Evolutionary conservation across 2,797 vertebrate species (phyloP).

Genomic region (Pipistrellus nathusii): DNA sequence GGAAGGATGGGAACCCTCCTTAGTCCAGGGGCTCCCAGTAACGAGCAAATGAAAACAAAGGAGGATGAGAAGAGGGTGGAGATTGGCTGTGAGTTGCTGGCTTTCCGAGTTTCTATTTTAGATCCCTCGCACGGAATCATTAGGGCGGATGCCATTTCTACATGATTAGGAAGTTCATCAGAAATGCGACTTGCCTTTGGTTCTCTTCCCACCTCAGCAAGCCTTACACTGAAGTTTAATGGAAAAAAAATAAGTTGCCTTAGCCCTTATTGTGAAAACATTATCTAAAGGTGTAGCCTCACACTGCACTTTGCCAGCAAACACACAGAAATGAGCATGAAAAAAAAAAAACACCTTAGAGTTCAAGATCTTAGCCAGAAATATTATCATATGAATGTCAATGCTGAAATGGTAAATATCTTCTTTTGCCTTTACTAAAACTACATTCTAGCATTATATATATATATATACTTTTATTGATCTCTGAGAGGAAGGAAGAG

Average conservation of each 20-base stretch:
- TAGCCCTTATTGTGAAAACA: background rate
- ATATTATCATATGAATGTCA: background rate
- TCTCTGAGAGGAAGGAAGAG: too few relatives aligned
- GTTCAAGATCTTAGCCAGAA: background rate
- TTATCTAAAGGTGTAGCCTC: constrained; percentile 9
- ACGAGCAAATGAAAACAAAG: constrained; percentile 51
- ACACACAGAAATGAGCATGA: constrained; percentile 34
- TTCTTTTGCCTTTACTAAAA: background rate
- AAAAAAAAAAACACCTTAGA: background rate
- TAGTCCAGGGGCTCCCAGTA: constrained; percentile 52
- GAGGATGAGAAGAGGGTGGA: constrained; percentile 62
- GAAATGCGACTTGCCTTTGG: background rate
- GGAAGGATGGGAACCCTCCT: constrained; percentile 67
- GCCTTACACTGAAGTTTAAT: background rate
- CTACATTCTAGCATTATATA: background rate
- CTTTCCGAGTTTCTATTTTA: constrained; percentile 71
- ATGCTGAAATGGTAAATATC: background rate
- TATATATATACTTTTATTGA: too few relatives aligned
- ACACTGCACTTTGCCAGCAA: background rate
- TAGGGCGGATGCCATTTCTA: constrained; percentile 52
- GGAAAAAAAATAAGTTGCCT: background rate
- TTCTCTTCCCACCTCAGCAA: constrained; percentile 37
- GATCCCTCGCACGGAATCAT: constrained; percentile 47
- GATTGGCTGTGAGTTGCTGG: constrained; percentile 12
- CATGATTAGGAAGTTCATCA: constrained; percentile 36